Evolutionary conservation across 2,797 vertebrate species (phyloP), one percentile per base, ranked within the genome.

Genomic region (Hydrolagus colliei): DNA sequence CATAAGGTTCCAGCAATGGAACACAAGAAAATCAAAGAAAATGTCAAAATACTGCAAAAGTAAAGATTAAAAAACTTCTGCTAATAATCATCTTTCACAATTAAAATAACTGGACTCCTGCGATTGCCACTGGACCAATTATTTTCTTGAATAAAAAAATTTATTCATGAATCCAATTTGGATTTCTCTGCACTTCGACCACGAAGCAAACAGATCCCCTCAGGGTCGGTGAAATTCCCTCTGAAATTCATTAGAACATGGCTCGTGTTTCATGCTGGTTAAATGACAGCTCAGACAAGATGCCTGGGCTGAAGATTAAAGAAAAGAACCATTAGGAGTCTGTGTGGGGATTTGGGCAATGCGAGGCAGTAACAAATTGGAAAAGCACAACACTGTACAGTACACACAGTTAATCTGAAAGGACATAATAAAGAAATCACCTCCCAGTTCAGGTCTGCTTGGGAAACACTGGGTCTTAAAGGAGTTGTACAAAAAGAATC

Each of bases 211-310:
- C 65, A 71, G 16, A 84, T 84, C 16, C 79, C 65, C 10, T 41
- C 65, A 71, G 79, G 67, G 27, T 20, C 9, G 20, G 65, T 20
- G 32, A 68, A 52, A 84, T 41, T 84, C 79, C 79, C 79, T 71
- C 32, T 71, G 79, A 84, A 84, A 84, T 84, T 84, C 79, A 84
- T 84, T 84, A 84, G 67, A 41, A 71, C 32, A 35, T 71, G 32
- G 79, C 79, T 84, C 65, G 41, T 84, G 79, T 84, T 84, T 84
- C 79, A 71, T 84, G 79, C 79, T 84, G 79, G 32, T 71, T 71
- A 84, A 67, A 71, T 84, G 79, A 84, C 79, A 84, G 79, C 62
- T 84, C 32, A 14, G 71, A 71, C 79, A 52, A 84, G 63, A 52
- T 84, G 79, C 65, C 79, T 52, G 65, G 79, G 79, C 65, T 71